Evolutionary conservation across 2,113 vertebrate species (phyloP), one percentile per base, ranked within the genome.

Genomic region (Calonectris borealis): DNA sequence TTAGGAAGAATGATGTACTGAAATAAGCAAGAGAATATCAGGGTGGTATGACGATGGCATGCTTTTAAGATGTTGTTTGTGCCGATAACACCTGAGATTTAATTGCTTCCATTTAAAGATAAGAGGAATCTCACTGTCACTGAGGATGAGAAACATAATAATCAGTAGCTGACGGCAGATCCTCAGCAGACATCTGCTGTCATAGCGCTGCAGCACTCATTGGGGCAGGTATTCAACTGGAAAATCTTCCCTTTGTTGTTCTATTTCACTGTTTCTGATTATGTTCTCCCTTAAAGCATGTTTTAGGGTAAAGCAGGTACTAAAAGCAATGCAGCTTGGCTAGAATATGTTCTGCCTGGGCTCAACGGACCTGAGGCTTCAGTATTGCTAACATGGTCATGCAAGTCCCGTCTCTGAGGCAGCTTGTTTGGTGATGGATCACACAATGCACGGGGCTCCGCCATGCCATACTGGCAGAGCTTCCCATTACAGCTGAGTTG

Each of bases 71-170:
- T 16, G n/a, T 10, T 66, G 21, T 83, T 97, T 88, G 29, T 60
- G 16, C 42, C 6, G 1, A 87, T 86, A 54, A 52, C 71, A 94
- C 64, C 93, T 87, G 77, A 87, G 58, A 72, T 73, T 72, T 92
- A 93, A 93, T 90, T 92, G 60, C 61, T 92, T 93, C 66, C 66
- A 4, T 95, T 91, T 93, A 81, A 86, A 92, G 61, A 36, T n/a
- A 76, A 22, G 36, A 94, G 49, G 62, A 69, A 76, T 91, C 70
- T 95, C 36, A 24, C 73, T 85, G 57, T 85, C 93, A 70, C 57
- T 76, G 36, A 42, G 54, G 38, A 80, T 85, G 58, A 80, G 86
- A 91, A 89, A 40, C 6, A 3, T 20, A 48, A 38, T 75, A 86
- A 93, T 93, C 86, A 36, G 16, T 16, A 34, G 38, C 40, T 96